Evolutionary conservation across 1,140 invertebrate species (phyloP).

Genomic region (Homalodisca vitripennis): DNA sequence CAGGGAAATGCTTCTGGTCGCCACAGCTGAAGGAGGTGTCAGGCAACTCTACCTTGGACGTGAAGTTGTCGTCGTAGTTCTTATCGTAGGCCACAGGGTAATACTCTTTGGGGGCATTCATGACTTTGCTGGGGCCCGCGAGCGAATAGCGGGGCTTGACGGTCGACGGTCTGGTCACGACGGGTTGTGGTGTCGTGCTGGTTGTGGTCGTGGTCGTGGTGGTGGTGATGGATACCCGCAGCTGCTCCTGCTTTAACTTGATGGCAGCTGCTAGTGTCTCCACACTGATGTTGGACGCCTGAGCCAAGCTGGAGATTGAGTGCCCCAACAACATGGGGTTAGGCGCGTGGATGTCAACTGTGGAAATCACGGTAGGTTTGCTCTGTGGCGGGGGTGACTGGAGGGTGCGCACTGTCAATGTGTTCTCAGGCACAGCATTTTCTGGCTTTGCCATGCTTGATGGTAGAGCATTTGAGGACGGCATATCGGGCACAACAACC

Average conservation of each 20-base stretch:
- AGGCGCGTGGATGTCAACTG: conserved; percentile 34
- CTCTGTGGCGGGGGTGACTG: conserved; percentile 19
- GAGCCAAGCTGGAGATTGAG: conserved; percentile 55
- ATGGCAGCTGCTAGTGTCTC: conserved; percentile 72
- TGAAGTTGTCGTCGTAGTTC: conserved; percentile 84
- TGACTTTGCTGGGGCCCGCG: conserved; percentile 64
- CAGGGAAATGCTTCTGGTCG: conserved; percentile 86
- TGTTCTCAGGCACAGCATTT: conserved; percentile 43
- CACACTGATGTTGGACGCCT: conserved; percentile 70
- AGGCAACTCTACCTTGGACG: conserved; percentile 76
- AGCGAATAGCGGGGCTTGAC: conserved; percentile 42
- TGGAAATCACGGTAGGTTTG: conserved; percentile 24
- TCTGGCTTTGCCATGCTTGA: background rate
- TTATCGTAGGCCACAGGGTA: conserved; percentile 84
- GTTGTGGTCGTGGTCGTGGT: conserved; percentile 48
- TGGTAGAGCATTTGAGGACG: background rate
- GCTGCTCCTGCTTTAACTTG: conserved; percentile 52
- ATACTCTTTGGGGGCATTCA: conserved; percentile 86
- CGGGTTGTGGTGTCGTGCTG: conserved; percentile 37
- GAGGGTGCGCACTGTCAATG: conserved; percentile 41
- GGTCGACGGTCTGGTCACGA: conserved; percentile 41
- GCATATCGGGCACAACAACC: conserved; percentile 28
- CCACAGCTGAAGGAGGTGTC: conserved; percentile 87
- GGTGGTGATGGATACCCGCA: conserved; percentile 33
- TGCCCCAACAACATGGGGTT: conserved; percentile 51